phyloP scores from a whole-genome alignment of 1,140 invertebrate species.

The Calephelis nemesis region DNA sequence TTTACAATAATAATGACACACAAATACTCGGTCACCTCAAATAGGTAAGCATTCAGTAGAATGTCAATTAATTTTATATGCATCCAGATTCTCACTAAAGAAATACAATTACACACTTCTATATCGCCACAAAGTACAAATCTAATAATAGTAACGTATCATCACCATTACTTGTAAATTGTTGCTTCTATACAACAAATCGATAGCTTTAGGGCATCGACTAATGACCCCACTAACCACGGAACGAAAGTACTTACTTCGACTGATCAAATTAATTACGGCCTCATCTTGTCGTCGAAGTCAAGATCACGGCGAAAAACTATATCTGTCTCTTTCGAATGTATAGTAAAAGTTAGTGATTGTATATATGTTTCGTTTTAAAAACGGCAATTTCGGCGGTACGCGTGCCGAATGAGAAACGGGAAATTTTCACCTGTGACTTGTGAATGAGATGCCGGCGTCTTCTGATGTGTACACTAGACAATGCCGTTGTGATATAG shows the following conservation, averaged over 20 bases:
- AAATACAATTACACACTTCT: slow-evolving; percentile 1
- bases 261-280: slow-evolving; percentile 75
- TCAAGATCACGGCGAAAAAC: slow-evolving; percentile 53
- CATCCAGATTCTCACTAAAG: not conserved
- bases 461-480: slow-evolving; percentile 39
- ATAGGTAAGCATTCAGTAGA: not conserved
- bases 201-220: slow-evolving; percentile 27
- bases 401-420: slow-evolving; percentile 71
- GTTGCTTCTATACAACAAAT: slow-evolving; percentile 12
- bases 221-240: slow-evolving; percentile 44
- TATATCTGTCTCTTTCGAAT: slow-evolving; percentile 44
- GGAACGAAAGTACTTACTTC: slow-evolving; percentile 52
- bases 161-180: slow-evolving; percentile 15
- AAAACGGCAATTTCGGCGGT: slow-evolving; percentile 52
- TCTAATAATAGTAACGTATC: slow-evolving; percentile 18
- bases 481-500: slow-evolving; percentile 17
- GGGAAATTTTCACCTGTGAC: slow-evolving; percentile 62
- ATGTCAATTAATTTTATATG: not conserved
- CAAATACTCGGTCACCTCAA: not conserved
- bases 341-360: slow-evolving; percentile 33
- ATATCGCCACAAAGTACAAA: slow-evolving; percentile 1
- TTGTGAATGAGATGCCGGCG: slow-evolving; percentile 55
- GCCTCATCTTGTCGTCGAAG: slow-evolving; percentile 58
- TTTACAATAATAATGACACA: not conserved
- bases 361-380: slow-evolving; percentile 41